These are phyloP conservation scores for Hippoglossus stenolepis DNA, from an alignment of 2,113 vertebrate species.

Conservation along the genomic window DNA sequence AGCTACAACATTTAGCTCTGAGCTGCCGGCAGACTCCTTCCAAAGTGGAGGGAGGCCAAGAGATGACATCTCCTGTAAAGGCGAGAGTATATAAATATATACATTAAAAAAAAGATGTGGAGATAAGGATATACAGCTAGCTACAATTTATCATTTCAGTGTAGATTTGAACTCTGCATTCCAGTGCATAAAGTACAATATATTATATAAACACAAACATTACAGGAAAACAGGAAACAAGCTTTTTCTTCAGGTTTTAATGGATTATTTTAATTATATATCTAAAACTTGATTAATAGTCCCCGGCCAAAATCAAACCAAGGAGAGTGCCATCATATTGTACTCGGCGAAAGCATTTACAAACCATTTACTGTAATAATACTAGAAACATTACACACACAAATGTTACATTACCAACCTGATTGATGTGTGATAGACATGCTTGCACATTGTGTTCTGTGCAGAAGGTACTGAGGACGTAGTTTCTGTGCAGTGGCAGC, in stretches of 20 bases:
- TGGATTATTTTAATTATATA: not conserved
- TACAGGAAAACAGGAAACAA: slow-evolving; percentile 3
- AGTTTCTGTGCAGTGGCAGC: slow-evolving; percentile 82
- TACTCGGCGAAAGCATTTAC: not conserved
- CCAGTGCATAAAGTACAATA: too few relatives aligned
- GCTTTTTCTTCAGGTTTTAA: not conserved
- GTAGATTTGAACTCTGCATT: too few relatives aligned
- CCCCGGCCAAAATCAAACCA: not conserved
- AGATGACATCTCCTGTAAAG: slow-evolving; percentile 88
- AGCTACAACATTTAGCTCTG: slow-evolving; percentile 86
- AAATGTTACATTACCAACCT: slow-evolving; percentile 77
- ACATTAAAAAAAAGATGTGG: not conserved
- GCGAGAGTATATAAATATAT: not conserved
- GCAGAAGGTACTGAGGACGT: slow-evolving; percentile 89
- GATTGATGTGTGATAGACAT: slow-evolving; percentile 90
- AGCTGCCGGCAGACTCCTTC: slow-evolving; percentile 74
- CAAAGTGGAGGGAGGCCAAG: slow-evolving; percentile 90
- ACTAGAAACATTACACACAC: not conserved
- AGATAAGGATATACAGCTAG: not conserved
- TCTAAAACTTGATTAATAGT: not conserved
- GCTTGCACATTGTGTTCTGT: slow-evolving; percentile 92
- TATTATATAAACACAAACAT: not conserved
- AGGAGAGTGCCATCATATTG: not conserved
- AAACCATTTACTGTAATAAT: not conserved
- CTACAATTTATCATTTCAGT: too few relatives aligned